Evolutionary conservation across 2,113 vertebrate genomes (phyloP).

Genomic region (Nothobranchius furzeri): DNA sequence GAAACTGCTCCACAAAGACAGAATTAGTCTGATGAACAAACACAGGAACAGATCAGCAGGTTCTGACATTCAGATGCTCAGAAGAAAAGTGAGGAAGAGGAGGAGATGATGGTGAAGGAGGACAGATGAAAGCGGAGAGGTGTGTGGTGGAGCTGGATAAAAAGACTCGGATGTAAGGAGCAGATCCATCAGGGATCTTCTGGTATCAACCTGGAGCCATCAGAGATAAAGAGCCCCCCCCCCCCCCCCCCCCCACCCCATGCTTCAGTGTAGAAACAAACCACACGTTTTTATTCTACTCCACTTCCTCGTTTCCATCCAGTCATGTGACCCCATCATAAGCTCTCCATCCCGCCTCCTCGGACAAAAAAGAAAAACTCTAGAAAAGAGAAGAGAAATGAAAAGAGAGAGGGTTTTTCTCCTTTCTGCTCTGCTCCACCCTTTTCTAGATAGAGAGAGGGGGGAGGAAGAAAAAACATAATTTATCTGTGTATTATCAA

Average conservation of each 20-base stretch:
- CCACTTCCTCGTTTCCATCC: conserved; percentile 10
- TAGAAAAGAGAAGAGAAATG: conserved; percentile 71
- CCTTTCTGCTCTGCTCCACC: conserved; percentile 65
- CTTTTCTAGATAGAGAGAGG: conserved; percentile 75
- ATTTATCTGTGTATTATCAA: conserved; percentile 99
- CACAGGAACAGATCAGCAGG: not conserved
- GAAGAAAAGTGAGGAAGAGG: conserved; percentile 18
- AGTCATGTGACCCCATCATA: conserved; percentile 33
- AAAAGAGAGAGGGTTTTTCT: conserved; percentile 73
- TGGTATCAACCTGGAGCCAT: conserved; percentile 70
- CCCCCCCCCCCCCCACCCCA: too few relatives aligned
- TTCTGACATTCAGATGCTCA: not conserved
- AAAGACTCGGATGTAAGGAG: conserved; percentile 63
- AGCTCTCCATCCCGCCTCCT: conserved; percentile 33
- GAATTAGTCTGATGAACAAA: not conserved
- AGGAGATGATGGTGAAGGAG: conserved; percentile 12
- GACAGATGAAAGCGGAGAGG: conserved; percentile 58
- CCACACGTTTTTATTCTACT: conserved; percentile 21
- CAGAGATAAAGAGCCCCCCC: conserved; percentile 52
- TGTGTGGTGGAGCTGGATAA: not conserved
- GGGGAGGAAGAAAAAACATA: conserved; percentile 87
- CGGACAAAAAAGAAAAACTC: conserved; percentile 49
- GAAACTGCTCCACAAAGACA: not conserved
- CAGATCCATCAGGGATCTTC: conserved; percentile 66
- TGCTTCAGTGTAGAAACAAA: too few relatives aligned